Evolutionary conservation across 2,113 vertebrate species (phyloP).

Genomic region (Oceanites oceanicus): DNA sequence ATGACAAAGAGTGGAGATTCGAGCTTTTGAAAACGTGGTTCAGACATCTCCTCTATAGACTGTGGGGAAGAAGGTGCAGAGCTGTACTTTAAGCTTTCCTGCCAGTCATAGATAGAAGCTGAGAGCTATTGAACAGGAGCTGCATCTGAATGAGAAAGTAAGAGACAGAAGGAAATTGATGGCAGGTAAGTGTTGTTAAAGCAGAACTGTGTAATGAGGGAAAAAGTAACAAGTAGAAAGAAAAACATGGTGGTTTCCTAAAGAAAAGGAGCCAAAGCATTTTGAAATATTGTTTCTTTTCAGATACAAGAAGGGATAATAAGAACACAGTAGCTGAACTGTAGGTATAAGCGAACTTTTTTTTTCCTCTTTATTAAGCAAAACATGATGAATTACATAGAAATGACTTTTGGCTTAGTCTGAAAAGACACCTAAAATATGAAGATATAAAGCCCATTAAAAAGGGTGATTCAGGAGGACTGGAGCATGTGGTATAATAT

Average conservation of each 20-base stretch:
- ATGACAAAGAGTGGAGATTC: slow-evolving; percentile 55
- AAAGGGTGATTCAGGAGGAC: background rate
- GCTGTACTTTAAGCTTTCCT: slow-evolving; percentile 10
- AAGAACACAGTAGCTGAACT: background rate
- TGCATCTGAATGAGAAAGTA: slow-evolving; percentile 24
- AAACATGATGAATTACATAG: background rate
- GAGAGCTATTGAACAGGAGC: slow-evolving; percentile 1
- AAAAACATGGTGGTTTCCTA: slow-evolving; percentile 4
- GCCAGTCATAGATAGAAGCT: slow-evolving; percentile 15
- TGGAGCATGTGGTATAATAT: background rate
- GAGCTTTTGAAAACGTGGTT: slow-evolving; percentile 1
- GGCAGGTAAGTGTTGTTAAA: slow-evolving; percentile 20
- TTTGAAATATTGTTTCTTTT: slow-evolving; percentile 37
- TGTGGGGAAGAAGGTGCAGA: slow-evolving; percentile 46
- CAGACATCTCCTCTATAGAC: background rate
- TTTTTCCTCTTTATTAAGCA: background rate
- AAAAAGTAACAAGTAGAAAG: background rate
- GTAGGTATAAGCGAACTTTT: background rate
- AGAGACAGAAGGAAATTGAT: slow-evolving; percentile 21
- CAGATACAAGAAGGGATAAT: background rate
- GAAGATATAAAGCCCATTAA: background rate
- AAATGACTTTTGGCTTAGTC: background rate
- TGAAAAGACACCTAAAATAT: background rate
- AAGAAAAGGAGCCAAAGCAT: slow-evolving; percentile 21
- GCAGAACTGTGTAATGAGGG: background rate